Evolutionary conservation across 2,888 invertebrate species (phyloP).

Genomic region (Pediacus dermestoides): DNA sequence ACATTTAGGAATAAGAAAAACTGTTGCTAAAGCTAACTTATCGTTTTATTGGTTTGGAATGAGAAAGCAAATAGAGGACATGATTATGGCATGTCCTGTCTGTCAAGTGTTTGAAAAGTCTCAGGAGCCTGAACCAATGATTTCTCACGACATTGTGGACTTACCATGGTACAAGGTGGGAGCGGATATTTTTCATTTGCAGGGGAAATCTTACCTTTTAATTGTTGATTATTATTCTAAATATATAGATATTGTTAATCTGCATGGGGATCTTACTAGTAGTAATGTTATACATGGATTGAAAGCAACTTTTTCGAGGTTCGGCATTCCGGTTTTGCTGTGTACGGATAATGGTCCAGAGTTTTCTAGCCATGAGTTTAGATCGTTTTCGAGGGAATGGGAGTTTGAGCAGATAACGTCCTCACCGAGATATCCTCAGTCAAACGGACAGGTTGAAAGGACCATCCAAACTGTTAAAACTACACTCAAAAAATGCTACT

Average conservation of each 20-base stretch:
- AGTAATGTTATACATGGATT: constrained; percentile 7
- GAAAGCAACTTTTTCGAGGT: constrained; percentile 14
- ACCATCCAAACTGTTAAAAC: constrained; percentile 25
- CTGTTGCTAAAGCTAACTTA: constrained; percentile 15
- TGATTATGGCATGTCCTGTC: constrained; percentile 11
- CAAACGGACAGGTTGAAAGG: constrained; percentile 18
- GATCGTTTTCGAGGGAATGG: constrained; percentile 4
- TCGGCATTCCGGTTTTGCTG: constrained; percentile 22
- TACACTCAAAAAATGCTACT: constrained; percentile 17
- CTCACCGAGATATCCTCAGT: constrained; percentile 13
- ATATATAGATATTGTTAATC: constrained; percentile 14
- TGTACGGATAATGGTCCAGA: constrained; percentile 4
- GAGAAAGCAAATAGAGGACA: constrained; percentile 26
- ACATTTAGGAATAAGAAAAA: constrained; percentile 28
- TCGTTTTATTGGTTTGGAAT: constrained; percentile 31
- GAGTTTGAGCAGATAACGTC: constrained; percentile 8
- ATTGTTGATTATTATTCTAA: constrained; percentile 17
- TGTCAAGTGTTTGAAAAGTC: constrained; percentile 11
- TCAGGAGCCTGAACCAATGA: constrained; percentile 16
- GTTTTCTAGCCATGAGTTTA: constrained; percentile 3
- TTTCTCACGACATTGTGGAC: constrained; percentile 12
- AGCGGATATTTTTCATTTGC: constrained; percentile 15
- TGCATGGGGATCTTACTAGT: constrained; percentile 5
- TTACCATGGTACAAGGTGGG: constrained; percentile 18
- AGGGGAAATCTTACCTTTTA: constrained; percentile 2